Percentiles rank a stretch among this genome's conserved stretches.
Conservation (phyloP, 2,797 vertebrate species). For the Enteromius argenteus region DNA sequence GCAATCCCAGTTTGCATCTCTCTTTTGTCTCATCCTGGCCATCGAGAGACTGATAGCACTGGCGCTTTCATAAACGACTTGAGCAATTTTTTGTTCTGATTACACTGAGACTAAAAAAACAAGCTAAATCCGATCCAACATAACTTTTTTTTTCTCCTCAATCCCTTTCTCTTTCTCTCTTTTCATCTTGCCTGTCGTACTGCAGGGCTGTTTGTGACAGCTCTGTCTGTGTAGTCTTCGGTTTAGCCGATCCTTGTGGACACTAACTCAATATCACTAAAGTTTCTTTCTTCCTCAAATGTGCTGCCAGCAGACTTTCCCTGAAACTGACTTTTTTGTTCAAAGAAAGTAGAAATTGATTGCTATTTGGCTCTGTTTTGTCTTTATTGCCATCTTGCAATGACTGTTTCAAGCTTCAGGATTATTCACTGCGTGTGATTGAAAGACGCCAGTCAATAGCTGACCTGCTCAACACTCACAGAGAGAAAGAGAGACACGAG, state of each 20-base stretch:
- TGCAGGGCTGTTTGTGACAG: conserved; percentile 7
- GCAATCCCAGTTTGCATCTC: conserved; percentile 12
- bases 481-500: conserved; percentile 28
- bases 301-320: conserved; percentile 22
- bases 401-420: not conserved
- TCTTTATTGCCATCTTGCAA: conserved; percentile 67
- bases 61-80: conserved; percentile 12
- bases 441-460: conserved; percentile 54
- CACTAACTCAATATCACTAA: conserved; percentile 31
- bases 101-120: conserved; percentile 9
- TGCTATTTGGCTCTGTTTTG: conserved; percentile 72
- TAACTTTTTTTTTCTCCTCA: conserved; percentile 13
- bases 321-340: conserved; percentile 53
- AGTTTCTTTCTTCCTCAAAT: conserved; percentile 24
- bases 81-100: conserved; percentile 17
- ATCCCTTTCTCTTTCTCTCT: conserved; percentile 12
- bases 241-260: not conserved
- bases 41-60: not conserved
- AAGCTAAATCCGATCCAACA: conserved; percentile 26
- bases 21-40: conserved; percentile 5
- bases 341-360: conserved; percentile 76
- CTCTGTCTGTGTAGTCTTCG: conserved; percentile 29
- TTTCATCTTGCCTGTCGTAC: not conserved
- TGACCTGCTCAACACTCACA: conserved; percentile 46
- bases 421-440: conserved; percentile 51